phyloP scores from a whole-genome alignment of 2,888 invertebrate genomes.

The Maniola hyperantus region DNA sequence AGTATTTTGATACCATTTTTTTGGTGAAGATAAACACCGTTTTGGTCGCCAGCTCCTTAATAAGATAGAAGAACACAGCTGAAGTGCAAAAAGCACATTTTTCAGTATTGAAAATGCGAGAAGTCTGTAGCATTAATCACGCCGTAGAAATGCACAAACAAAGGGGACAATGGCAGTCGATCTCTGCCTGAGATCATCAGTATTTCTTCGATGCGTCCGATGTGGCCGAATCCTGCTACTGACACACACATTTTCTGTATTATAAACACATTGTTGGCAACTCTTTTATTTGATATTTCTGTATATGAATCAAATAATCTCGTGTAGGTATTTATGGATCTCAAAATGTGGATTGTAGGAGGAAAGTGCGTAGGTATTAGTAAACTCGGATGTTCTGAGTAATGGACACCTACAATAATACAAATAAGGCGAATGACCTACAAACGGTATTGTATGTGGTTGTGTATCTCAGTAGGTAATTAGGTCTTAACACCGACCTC shows the following conservation, averaged over 20 bases:
- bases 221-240: no score
- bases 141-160: not conserved
- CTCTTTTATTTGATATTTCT: not conserved
- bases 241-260: no score
- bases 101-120: no score
- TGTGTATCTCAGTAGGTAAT: constrained; percentile 23
- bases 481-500: constrained; percentile 11
- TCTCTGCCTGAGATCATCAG: no score
- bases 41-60: no score
- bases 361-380: constrained; percentile 13
- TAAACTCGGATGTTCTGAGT: constrained; percentile 15
- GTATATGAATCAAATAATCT: not conserved
- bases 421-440: constrained; percentile 25
- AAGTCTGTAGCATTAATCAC: no score
- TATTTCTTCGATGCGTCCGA: not conserved
- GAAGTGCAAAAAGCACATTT: no score
- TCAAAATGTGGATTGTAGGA: constrained; percentile 5
- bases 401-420: constrained; percentile 16
- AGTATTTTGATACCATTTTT: no score
- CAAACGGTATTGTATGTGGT: constrained; percentile 13
- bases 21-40: no score
- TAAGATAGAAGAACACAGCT: no score
- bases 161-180: not conserved
- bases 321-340: not conserved
- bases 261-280: not conserved